Evolutionary conservation across 1,140 invertebrate genomes (phyloP).

Genomic region (Panonychus citri): DNA sequence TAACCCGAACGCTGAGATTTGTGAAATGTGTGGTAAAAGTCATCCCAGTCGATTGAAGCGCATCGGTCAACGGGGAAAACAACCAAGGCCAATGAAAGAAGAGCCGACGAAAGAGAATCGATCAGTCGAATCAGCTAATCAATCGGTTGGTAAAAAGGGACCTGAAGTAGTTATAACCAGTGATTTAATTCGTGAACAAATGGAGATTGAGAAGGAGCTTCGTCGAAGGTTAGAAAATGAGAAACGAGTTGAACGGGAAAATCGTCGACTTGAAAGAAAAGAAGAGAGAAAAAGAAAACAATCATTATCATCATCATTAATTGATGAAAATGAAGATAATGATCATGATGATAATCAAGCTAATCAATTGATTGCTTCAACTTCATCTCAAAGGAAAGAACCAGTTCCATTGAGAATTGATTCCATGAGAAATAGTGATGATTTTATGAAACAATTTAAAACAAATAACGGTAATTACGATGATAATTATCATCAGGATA

Average conservation of each 20-base stretch:
- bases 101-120: background rate
- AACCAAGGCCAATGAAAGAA: background rate
- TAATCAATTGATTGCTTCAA: too few relatives aligned
- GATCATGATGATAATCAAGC: too few relatives aligned
- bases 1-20: constrained; percentile 1
- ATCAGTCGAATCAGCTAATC: background rate
- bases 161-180: background rate
- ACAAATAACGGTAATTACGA: too few relatives aligned
- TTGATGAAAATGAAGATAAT: too few relatives aligned
- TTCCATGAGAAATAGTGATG: background rate
- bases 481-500: too few relatives aligned
- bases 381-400: too few relatives aligned
- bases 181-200: constrained; percentile 4
- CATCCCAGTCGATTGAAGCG: too few relatives aligned
- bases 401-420: background rate
- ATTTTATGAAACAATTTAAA: too few relatives aligned
- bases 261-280: background rate
- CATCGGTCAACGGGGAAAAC: background rate
- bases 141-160: background rate
- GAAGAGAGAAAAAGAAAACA: background rate
- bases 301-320: background rate
- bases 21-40: constrained; percentile 9
- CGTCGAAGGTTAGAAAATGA: constrained; percentile 4
- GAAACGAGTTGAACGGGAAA: background rate
- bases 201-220: constrained; percentile 7